These are phyloP conservation scores for Prietella phreatophila DNA, from an alignment of 2,113 vertebrate genomes.

Conservation along the genomic window DNA sequence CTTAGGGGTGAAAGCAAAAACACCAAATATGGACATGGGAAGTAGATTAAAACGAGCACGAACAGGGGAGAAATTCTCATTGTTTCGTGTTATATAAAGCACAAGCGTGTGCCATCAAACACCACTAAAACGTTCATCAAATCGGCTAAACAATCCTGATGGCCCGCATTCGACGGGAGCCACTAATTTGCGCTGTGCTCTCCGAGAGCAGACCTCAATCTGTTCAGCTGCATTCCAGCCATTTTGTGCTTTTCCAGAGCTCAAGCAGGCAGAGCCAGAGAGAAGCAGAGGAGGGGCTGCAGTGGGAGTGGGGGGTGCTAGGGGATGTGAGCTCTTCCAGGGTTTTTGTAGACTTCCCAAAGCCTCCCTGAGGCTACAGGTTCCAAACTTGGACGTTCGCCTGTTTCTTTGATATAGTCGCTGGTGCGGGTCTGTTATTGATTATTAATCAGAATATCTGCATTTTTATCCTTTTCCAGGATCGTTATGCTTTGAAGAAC, in stretches of 20 bases:
- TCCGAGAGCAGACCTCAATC: constrained; percentile 50
- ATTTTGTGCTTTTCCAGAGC: constrained; percentile 72
- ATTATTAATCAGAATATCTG: constrained; percentile 9
- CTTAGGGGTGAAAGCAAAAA: constrained; percentile 52
- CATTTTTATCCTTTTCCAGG: not conserved
- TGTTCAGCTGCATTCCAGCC: constrained; percentile 71
- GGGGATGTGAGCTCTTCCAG: constrained; percentile 53
- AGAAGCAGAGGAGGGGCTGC: constrained; percentile 48
- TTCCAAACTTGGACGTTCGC: constrained; percentile 32
- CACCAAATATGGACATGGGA: constrained; percentile 43
- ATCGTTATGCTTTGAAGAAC: not conserved
- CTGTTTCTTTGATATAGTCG: constrained; percentile 1
- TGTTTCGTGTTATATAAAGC: not conserved
- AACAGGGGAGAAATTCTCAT: not conserved
- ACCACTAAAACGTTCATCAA: no score
- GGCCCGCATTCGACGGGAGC: not conserved
- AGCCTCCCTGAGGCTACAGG: constrained; percentile 55
- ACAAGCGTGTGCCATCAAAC: not conserved
- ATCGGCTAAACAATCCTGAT: constrained; percentile 15
- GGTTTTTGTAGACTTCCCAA: constrained; percentile 57
- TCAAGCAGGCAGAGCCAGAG: constrained; percentile 44
- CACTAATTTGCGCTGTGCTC: constrained; percentile 36
- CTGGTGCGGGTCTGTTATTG: not conserved
- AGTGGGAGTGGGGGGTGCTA: constrained; percentile 48
- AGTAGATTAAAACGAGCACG: not conserved